Conservation (phyloP, 2,797 vertebrate genomes). For the Characodon lateralis region DNA sequence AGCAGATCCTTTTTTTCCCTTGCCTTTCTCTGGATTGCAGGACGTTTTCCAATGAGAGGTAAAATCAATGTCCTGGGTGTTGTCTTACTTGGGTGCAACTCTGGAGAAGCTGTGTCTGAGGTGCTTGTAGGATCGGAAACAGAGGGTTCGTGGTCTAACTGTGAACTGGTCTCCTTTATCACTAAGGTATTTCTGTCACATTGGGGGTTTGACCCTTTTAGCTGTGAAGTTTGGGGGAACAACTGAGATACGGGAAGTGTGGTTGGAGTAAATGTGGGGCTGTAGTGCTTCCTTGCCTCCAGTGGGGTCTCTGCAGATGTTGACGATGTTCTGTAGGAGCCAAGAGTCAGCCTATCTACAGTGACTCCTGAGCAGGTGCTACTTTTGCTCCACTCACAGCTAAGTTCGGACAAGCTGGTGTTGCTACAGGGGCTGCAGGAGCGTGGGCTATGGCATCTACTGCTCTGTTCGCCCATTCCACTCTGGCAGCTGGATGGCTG, state of each 20-base stretch:
- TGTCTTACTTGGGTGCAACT: slow-evolving; percentile 48
- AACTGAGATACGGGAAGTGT: slow-evolving; percentile 25
- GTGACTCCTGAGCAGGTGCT: slow-evolving; percentile 63
- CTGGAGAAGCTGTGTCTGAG: slow-evolving; percentile 28
- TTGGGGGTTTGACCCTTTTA: slow-evolving; percentile 6
- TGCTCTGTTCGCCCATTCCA: slow-evolving; percentile 31
- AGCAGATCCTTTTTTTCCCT: slow-evolving; percentile 63
- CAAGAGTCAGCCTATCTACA: slow-evolving; percentile 17
- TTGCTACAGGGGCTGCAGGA: slow-evolving; percentile 79
- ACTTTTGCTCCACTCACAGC: slow-evolving; percentile 76
- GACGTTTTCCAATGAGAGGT: slow-evolving; percentile 82
- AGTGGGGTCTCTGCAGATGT: slow-evolving; percentile 14
- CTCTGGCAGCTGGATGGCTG: slow-evolving; percentile 53
- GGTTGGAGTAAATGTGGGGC: slow-evolving; percentile 23
- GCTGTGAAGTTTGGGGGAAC: slow-evolving; percentile 24
- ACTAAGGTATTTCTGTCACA: slow-evolving; percentile 23
- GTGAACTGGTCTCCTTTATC: slow-evolving; percentile 29
- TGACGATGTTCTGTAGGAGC: slow-evolving; percentile 24
- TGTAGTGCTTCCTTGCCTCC: slow-evolving; percentile 44
- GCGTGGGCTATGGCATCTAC: slow-evolving; percentile 60
- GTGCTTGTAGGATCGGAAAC: slow-evolving; percentile 37
- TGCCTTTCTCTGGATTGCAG: slow-evolving; percentile 75
- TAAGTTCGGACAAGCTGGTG: slow-evolving; percentile 78
- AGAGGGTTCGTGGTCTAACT: slow-evolving; percentile 25
- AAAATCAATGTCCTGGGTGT: slow-evolving; percentile 64